These are phyloP conservation scores for Elgaria multicarinata DNA, from an alignment of 2,113 vertebrate species.

Conservation along the genomic window DNA sequence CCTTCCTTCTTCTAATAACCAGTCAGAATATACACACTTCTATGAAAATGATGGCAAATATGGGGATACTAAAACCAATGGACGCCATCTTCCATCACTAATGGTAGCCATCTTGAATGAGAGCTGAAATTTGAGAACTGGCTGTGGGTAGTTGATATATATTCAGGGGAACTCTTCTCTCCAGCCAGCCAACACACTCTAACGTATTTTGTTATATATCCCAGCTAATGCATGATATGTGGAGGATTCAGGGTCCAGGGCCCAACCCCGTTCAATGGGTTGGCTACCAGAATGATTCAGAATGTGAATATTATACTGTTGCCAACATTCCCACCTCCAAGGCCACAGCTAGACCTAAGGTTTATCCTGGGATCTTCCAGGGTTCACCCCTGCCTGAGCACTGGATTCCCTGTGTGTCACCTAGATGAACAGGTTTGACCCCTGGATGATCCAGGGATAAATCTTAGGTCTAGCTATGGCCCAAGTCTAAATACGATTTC, in stretches of 20 bases:
- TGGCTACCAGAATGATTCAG: not conserved
- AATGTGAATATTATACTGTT: not conserved
- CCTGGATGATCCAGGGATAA: no score
- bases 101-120: not conserved
- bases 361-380: no score
- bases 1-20: not conserved
- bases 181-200: not conserved
- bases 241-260: not conserved
- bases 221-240: not conserved
- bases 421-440: no score
- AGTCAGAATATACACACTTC: not conserved
- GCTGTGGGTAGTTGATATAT: not conserved
- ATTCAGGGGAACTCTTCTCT: not conserved
- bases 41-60: not conserved
- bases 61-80: not conserved
- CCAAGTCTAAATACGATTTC: not conserved
- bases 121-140: not conserved
- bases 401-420: no score
- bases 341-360: no score
- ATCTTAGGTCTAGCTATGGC: no score
- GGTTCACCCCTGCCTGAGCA: no score
- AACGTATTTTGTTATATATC: not conserved
- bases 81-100: not conserved
- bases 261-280: not conserved
- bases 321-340: not conserved